Base-by-base conservation (phyloP, 2,797 vertebrate genomes). In the Fundulus diaphanus region DNA sequence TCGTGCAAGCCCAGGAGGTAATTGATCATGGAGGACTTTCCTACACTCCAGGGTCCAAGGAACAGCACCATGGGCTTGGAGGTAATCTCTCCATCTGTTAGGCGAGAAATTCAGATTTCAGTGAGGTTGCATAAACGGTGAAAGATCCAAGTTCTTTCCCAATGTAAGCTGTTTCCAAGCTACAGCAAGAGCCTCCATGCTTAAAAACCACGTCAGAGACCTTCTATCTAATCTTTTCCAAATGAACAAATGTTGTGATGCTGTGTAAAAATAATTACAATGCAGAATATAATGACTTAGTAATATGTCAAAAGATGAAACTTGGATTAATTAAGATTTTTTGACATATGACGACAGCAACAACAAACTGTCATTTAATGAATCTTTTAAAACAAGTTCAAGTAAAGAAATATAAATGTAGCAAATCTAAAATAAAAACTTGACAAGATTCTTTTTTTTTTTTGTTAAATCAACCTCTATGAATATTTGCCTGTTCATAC, bases 11-110 rank as follows among this genome's bases (percentile, higher is more conserved):
- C 98, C 42, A 99, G 95, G 92, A 99, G 97, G 94, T 99, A 99
- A 95, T 99, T 99, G 93, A 99, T 97, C 98, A 99, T 99, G 86
- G 97, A 97, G 81, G 98, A 99, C 90, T 99, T 99, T 90, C 98
- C 98, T 71, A 99, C 98, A 0, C 98, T 99, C 98, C 98, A 99
- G 9, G 98, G 98, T 89, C 98, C 98, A 92, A 99, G 95, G 92
- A 99, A 99, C 73, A 99, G 94, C 88, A 99, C 98, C 98, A 99
- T 97, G 3, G 98, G 98, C 91, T 99, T 99, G 85, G 98, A 99
- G 68, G 97, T 98, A 78, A 99, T 99, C 92, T 99, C 98, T 85
- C 98, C 98, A 94, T 99, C 98, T 99, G 94, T 48, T 67, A 48
- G 67, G 27, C 1, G 77, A 84, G 31, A 59, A 66, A 81, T 68